phyloP scores from a whole-genome alignment of 2,888 invertebrate genomes.

The Drosophila peninsularis region DNA sequence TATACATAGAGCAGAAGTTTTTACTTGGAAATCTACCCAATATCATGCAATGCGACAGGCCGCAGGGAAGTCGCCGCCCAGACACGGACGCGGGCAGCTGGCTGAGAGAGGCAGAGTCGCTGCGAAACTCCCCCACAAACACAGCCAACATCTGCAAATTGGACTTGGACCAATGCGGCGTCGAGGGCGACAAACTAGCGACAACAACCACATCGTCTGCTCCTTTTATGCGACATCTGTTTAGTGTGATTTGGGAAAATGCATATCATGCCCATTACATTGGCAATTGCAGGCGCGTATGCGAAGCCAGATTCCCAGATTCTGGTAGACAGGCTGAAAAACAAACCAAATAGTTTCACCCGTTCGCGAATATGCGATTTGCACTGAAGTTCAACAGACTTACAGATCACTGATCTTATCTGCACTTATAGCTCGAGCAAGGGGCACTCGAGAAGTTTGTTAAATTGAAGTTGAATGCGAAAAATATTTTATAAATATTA shows the following conservation, averaged over 20 bases:
- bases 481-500: no score
- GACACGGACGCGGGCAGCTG: constrained; percentile 33
- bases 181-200: constrained; percentile 54
- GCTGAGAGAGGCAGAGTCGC: constrained; percentile 13
- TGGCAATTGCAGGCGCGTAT: constrained; percentile 66
- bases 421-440: constrained; percentile 27
- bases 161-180: constrained; percentile 59
- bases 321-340: constrained; percentile 40
- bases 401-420: constrained; percentile 61
- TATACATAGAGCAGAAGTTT: constrained; percentile 51
- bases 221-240: constrained; percentile 64
- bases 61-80: constrained; percentile 64
- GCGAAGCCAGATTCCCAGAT: constrained; percentile 25
- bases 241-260: constrained; percentile 68
- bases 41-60: constrained; percentile 73
- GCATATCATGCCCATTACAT: constrained; percentile 78
- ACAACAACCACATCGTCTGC: constrained; percentile 32
- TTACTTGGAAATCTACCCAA: constrained; percentile 67
- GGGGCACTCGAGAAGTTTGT: constrained; percentile 1
- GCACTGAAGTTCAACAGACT: constrained; percentile 73
- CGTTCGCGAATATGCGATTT: constrained; percentile 38
- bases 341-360: constrained; percentile 64
- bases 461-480: no score
- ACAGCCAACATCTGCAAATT: constrained; percentile 34
- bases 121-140: constrained; percentile 57